Conservation (phyloP, 1,140 invertebrate species). For the Sesamia nonagrioides region DNA sequence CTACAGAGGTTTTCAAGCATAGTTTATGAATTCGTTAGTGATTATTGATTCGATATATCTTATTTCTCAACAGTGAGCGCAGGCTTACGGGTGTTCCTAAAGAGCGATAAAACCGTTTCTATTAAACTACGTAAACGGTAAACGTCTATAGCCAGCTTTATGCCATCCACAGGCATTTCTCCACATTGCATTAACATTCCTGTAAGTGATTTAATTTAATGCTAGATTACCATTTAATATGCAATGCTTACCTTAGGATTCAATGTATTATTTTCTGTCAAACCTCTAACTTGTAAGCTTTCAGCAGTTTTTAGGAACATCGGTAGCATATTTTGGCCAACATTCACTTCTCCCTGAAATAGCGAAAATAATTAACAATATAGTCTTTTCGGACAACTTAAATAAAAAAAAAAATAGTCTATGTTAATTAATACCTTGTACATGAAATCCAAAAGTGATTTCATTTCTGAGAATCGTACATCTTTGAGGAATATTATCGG, state of each 20-base stretch:
- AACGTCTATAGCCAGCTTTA: no score
- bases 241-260: conserved; percentile 86
- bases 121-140: no score
- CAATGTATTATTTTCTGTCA: conserved; percentile 94
- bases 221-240: neutral
- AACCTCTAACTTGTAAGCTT: conserved; percentile 95
- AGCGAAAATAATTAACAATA: conserved; percentile 29
- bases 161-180: no score
- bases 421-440: conserved; percentile 92
- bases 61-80: no score
- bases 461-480: conserved; percentile 95
- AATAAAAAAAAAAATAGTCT: no score
- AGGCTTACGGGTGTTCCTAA: no score
- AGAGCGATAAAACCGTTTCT: no score
- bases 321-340: conserved; percentile 94
- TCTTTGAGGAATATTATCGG: conserved; percentile 97
- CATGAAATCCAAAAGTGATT: conserved; percentile 96
- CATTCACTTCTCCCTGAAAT: conserved; percentile 93
- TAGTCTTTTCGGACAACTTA: no score
- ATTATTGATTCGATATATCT: no score
- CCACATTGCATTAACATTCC: no score
- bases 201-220: neutral
- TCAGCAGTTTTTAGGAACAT: conserved; percentile 97
- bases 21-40: no score
- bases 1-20: no score